Evolutionary conservation across 1,140 invertebrate genomes (phyloP), one percentile per base, ranked within the genome.

Genomic region (Aphaenogaster ashmeadi): DNA sequence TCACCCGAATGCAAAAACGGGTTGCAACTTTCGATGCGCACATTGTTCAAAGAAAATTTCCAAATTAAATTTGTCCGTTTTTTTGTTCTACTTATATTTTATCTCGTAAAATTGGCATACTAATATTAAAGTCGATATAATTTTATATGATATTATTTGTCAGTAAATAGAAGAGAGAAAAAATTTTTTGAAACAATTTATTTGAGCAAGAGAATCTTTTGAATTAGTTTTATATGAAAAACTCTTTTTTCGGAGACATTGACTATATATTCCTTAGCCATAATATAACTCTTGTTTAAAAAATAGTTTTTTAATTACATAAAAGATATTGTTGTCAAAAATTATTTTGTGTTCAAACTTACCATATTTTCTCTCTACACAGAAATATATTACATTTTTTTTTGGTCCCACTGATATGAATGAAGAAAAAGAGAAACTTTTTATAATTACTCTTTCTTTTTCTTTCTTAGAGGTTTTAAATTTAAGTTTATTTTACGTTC

Each of bases 11-110:
- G 74, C 71, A 92, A 92, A 93, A 94, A 91, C 87, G 89, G 91
- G 93, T 91, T 93, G 93, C 93, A 94, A 94, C 89, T 93, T 93
- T 88, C 89, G 87, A 18, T 44, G 38, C 15, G 11, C 60, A 41
- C 5, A 69, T 62, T 21, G 41, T 36, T 84, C 5, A 47, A 27
- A 44, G 5, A 11, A 13, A 38, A 80, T 44, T 79, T 66, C 1
- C 58, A 33, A 13, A 44, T 27, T 41, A 18, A 44, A 58, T 81
- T 56, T 58, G 0, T 38, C 1, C 15, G n/a, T 56, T 41, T 38
- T 41, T 52, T 47, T 11, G 9, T 15, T 50, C 18, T n/a, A 5
- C n/a, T 21, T 50, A n/a, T 47, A 21, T 8, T 78, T 38, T 67
- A 67, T 9, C 60, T 58, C 2, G n/a, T 21, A 38, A 54, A 18